Base-by-base conservation (phyloP, 92 coral and sea anemone species). In the Chrysogorgia sp. region DNA sequence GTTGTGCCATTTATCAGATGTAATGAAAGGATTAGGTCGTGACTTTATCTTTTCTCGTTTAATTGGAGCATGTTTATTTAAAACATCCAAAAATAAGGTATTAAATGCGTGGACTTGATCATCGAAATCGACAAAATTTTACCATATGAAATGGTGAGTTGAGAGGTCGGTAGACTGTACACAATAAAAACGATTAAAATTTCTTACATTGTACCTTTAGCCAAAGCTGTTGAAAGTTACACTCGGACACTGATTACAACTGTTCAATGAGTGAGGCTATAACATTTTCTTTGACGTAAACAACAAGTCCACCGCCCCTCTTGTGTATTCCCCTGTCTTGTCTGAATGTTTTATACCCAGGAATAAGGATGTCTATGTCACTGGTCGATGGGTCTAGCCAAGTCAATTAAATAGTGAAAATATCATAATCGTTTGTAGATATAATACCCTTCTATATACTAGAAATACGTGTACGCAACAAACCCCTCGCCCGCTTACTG, bases 211-310 rank as follows among this genome's bases (percentile, higher is more conserved):
- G 87, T 28, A 87, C 85, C 29, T 68, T 82, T 35, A 86, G 79
- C 90, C 90, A 76, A 9, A 86, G 78, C 65, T 82, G 83, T 67
- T 87, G 90, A 47, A 79, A 87, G 40, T 67, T 81, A 21, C 35
- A n/a, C 40, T 86, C 89, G 6, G 82, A 45, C 13, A 67, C 63
- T 63, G 76, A n/a, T n/a, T 79, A 81, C 57, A 37, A 31, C 5
- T 63, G 41, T 17, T 62, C 59, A 58, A 86, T 65, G 86, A 74
- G 17, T 40, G 83, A 52, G n/a, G 76, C 90, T 68, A 32, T 86
- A 72, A 29, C 74, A 29, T 59, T 64, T 52, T 77, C 79, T 37
- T 22, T 75, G 19, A 78, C 37, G 40, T 76, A 86, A 31, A 83
- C 82, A 83, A 75, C 87, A 3, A 83, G 53, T 26, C 82, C 87